These are phyloP conservation scores for Lepidothrix coronata DNA, from an alignment of 2,113 vertebrate species.

Conservation along the genomic window DNA sequence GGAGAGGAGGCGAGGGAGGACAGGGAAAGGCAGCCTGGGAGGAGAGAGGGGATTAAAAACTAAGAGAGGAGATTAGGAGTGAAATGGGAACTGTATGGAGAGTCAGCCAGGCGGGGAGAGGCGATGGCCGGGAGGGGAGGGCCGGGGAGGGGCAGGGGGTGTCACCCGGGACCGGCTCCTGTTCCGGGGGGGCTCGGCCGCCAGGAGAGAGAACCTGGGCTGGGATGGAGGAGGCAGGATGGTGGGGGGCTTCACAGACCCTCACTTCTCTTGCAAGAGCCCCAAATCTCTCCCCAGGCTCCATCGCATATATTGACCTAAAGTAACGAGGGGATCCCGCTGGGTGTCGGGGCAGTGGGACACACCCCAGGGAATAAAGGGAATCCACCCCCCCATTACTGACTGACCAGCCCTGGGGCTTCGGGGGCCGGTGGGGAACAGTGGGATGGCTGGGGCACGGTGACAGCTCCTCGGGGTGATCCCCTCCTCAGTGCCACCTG, in stretches of 20 bases:
- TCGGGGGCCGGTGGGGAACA: not conserved
- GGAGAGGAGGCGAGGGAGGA: conserved; percentile 24
- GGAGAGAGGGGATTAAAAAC: conserved; percentile 61
- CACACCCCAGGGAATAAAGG: not conserved
- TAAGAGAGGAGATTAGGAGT: conserved; percentile 54
- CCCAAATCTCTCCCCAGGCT: not conserved
- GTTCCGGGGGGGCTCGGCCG: not conserved
- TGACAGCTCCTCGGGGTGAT: not conserved
- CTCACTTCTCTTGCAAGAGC: not conserved
- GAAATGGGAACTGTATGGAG: conserved; percentile 46
- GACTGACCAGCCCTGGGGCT: not conserved
- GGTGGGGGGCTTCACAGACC: not conserved
- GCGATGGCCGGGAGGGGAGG: not conserved
- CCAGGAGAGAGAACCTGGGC: too few relatives aligned
- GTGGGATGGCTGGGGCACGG: accelerated
- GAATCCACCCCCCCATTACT: not conserved
- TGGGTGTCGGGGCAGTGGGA: not conserved
- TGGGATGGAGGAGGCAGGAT: not conserved
- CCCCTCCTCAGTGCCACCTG: not conserved
- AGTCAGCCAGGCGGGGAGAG: conserved; percentile 44
- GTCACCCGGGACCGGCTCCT: not conserved
- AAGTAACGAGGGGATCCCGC: not conserved
- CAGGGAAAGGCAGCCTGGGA: conserved; percentile 12
- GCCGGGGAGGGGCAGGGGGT: not conserved
- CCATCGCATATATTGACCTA: accelerated